Evolutionary conservation across 1,140 invertebrate genomes (phyloP).

Genomic region (Eupristina koningsbergeri): DNA sequence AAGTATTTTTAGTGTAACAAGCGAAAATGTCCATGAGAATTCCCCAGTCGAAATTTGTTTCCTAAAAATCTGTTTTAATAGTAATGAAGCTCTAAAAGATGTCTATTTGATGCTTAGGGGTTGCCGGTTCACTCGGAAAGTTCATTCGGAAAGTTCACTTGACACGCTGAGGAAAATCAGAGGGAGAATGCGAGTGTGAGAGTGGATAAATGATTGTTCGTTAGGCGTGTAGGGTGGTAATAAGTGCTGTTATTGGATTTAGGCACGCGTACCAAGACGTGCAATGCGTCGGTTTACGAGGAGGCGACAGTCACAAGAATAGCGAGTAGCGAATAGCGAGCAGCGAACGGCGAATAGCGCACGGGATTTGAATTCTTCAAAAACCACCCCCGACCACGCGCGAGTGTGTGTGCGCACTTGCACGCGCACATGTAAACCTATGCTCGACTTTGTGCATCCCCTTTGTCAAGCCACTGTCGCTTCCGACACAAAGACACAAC

Average conservation of each 20-base stretch:
- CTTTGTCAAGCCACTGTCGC: slow-evolving; percentile 16
- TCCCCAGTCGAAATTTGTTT: background rate
- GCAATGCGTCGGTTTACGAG: background rate
- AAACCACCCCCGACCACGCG: background rate
- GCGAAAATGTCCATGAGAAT: no score
- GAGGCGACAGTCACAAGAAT: background rate
- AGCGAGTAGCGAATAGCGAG: background rate
- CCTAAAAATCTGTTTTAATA: background rate
- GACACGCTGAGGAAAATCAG: background rate
- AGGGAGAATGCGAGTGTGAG: background rate
- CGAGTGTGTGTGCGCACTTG: background rate
- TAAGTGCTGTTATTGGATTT: background rate
- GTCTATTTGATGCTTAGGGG: background rate
- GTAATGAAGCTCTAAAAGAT: background rate
- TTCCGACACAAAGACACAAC: background rate
- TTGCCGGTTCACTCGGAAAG: background rate
- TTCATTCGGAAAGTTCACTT: background rate
- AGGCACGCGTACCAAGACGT: no score
- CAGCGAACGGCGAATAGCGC: background rate
- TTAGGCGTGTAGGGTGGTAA: background rate
- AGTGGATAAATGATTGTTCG: background rate
- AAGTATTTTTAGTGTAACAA: no score
- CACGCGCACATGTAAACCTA: no score
- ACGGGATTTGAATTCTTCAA: slow-evolving; percentile 23
- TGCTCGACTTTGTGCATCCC: background rate